Conservation (phyloP, 2,888 invertebrate species). For the Neria commutata region DNA sequence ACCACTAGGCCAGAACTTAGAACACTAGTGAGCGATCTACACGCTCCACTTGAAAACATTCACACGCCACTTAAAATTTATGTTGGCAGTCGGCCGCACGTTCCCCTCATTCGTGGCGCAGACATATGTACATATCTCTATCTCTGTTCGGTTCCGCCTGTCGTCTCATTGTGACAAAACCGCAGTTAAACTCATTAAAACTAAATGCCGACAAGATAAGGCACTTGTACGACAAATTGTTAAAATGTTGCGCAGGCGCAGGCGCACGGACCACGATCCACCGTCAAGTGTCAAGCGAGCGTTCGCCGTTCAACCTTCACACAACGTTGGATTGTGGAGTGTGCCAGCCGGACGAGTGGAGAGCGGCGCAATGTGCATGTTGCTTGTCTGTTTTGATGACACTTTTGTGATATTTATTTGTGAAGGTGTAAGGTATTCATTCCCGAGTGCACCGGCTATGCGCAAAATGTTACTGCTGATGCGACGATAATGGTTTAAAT, state of each 20-base stretch:
- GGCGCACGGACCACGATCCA: no score
- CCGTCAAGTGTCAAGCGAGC: no score
- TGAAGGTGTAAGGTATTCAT: no score
- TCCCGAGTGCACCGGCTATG: no score
- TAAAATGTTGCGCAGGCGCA: neutral
- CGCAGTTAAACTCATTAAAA: constrained; percentile 32
- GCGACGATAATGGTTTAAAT: no score
- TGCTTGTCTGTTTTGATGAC: constrained; percentile 45
- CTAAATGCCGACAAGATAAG: constrained; percentile 50
- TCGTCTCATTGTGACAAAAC: constrained; percentile 9
- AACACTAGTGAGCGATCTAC: no score
- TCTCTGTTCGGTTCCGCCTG: neutral
- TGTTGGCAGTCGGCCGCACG: neutral
- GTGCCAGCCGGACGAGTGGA: no score
- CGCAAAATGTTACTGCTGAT: no score
- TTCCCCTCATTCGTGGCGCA: neutral
- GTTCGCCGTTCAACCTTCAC: no score
- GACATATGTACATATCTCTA: neutral
- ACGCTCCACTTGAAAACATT: neutral
- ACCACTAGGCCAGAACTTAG: no score
- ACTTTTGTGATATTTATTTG: constrained; percentile 49
- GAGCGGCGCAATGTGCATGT: constrained; percentile 2
- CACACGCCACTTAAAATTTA: constrained; percentile 2
- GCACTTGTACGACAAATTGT: constrained; percentile 8
- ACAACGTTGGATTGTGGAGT: no score